phyloP scores from a whole-genome alignment of 64 coral and sea anemone genomes.

The Actinia tenebrosa region DNA sequence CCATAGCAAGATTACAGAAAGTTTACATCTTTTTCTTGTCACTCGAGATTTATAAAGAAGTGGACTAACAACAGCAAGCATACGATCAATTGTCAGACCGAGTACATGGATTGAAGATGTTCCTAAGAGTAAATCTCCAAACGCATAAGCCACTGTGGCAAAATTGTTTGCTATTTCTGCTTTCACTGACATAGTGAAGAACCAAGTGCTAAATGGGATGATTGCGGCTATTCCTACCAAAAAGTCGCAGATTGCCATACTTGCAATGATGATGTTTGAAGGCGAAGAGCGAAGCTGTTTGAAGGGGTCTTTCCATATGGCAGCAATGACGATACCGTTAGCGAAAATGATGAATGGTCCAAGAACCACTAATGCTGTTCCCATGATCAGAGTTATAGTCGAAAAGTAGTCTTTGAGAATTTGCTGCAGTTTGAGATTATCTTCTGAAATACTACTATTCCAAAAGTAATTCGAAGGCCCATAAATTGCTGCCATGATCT shows the following conservation, averaged over 20 bases:
- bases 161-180: neutral
- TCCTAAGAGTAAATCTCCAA: neutral
- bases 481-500: constrained; percentile 4
- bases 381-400: constrained; percentile 6
- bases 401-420: neutral
- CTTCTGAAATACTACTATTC: neutral
- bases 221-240: neutral
- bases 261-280: constrained; percentile 7
- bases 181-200: neutral
- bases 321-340: constrained; percentile 12
- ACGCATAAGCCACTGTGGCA: neutral
- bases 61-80: constrained; percentile 17
- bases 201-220: neutral
- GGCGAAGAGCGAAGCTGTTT: constrained; percentile 11
- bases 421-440: neutral
- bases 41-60: constrained; percentile 25
- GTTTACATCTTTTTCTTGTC: constrained; percentile 15
- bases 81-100: constrained; percentile 27
- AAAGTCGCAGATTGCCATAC: constrained; percentile 2
- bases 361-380: neutral
- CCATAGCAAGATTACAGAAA: constrained; percentile 12
- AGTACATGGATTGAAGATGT: constrained; percentile 11
- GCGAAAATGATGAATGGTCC: neutral
- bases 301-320: constrained; percentile 23
- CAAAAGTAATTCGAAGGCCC: neutral